Conservation (phyloP, 2,888 invertebrate genomes). For the Ormyrus rosae region DNA sequence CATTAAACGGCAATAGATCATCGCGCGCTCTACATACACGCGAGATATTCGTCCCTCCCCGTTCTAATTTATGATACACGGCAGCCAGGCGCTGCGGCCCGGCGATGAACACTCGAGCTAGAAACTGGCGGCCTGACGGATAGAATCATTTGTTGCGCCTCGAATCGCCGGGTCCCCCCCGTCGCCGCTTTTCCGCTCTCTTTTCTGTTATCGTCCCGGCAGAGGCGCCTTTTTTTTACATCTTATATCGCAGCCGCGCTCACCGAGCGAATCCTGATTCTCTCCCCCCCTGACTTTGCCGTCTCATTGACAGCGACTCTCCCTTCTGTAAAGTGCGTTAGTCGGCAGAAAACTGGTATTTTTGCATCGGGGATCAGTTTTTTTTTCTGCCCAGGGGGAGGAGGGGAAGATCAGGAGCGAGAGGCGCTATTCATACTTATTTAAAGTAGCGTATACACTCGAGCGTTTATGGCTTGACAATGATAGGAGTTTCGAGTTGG, state of each 20-base stretch:
- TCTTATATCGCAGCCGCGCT: not conserved
- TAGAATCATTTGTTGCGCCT: constrained; percentile 58
- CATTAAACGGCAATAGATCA: constrained; percentile 72
- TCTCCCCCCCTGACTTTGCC: no score
- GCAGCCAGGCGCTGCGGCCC: constrained; percentile 11
- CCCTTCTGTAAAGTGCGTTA: not conserved
- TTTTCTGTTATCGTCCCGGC: not conserved
- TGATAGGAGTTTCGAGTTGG: constrained; percentile 12
- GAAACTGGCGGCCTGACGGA: constrained; percentile 42
- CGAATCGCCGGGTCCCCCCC: constrained; percentile 13
- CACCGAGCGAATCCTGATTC: no score
- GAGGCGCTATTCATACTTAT: constrained; percentile 12
- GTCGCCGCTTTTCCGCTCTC: constrained; percentile 21
- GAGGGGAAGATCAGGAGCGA: not conserved
- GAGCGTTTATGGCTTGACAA: constrained; percentile 19
- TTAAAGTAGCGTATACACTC: constrained; percentile 12
- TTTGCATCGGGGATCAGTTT: not conserved
- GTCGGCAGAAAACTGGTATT: not conserved
- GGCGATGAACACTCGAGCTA: constrained; percentile 31
- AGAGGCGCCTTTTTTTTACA: constrained; percentile 13
- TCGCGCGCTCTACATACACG: constrained; percentile 53
- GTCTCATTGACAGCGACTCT: not conserved
- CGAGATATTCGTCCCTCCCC: constrained; percentile 40
- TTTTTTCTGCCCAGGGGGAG: not conserved
- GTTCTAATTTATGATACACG: constrained; percentile 27